Conservation (phyloP, 2,797 vertebrate genomes). For the Gymnoscopelus microlampas region DNA sequence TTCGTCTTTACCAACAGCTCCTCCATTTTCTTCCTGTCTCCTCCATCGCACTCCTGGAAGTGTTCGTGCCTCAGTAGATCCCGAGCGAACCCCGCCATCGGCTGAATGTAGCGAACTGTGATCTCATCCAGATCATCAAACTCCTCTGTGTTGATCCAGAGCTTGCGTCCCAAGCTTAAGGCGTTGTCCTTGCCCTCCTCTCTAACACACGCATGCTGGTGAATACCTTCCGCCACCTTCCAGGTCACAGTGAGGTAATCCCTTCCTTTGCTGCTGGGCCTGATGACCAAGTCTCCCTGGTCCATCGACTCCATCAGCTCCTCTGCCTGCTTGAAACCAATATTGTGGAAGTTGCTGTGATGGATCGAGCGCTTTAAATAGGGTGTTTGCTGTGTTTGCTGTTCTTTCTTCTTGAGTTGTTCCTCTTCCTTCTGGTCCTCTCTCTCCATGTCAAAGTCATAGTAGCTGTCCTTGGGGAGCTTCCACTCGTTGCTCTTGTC, state of each 20-base stretch:
- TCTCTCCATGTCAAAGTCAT: conserved; percentile 95
- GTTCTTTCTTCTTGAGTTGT: conserved; percentile 95
- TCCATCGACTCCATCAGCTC: conserved; percentile 99
- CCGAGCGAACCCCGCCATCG: conserved; percentile 97
- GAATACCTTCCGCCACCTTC: conserved; percentile 97
- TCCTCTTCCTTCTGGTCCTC: conserved; percentile 94
- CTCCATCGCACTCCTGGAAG: conserved; percentile 92
- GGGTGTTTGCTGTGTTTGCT: conserved; percentile 94
- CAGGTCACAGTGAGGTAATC: conserved; percentile 98
- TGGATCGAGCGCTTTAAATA: conserved; percentile 99
- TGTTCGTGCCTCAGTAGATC: conserved; percentile 96
- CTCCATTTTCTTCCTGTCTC: conserved; percentile 98
- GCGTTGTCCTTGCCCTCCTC: conserved; percentile 99
- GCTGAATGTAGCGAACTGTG: conserved; percentile 96
- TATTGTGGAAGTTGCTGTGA: conserved; percentile 99
- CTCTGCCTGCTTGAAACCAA: conserved; percentile 99
- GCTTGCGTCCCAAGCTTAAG: conserved; percentile 95
- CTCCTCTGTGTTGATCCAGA: conserved; percentile 98
- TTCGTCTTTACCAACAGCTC: conserved; percentile 92
- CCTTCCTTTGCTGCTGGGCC: conserved; percentile 98
- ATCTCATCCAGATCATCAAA: conserved; percentile 99
- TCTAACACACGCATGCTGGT: conserved; percentile 95
- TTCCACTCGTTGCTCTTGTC: conserved; percentile 99
- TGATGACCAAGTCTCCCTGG: conserved; percentile 96
- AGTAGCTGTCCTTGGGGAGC: conserved; percentile 96